A percentile compares a stretch with the other conserved stretches of the same genome.
phyloP scores from a whole-genome alignment of 2,797 vertebrate species.

The Alectoris magna region DNA sequence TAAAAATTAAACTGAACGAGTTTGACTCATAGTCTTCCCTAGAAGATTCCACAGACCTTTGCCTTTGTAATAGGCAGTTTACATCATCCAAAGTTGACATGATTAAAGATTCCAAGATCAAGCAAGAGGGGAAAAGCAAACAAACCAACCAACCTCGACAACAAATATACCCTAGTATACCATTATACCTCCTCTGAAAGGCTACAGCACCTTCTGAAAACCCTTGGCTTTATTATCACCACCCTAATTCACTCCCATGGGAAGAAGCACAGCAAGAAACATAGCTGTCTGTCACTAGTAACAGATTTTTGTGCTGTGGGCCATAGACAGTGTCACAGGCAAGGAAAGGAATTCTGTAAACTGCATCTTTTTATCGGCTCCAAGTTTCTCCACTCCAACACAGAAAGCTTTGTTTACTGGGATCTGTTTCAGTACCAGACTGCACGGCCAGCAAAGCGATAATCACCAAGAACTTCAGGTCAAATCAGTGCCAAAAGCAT shows the following conservation, averaged over 20 bases:
- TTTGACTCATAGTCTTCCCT: neutral
- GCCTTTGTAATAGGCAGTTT: neutral
- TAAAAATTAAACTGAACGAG: neutral
- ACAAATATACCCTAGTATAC: neutral
- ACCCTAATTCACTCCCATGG: neutral
- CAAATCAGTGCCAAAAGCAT: neutral
- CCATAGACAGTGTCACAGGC: neutral
- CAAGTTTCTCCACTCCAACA: neutral
- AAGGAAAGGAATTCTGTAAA: neutral
- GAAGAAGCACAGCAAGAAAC: neutral
- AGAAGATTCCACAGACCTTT: neutral
- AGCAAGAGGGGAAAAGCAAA: rapidly evolving
- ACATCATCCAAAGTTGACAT: neutral
- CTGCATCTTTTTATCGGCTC: neutral
- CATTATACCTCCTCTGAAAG: neutral
- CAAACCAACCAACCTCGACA: neutral
- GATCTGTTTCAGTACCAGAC: neutral
- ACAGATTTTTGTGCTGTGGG: neutral
- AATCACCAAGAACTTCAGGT: neutral
- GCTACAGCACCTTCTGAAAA: neutral
- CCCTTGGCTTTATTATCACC: neutral
- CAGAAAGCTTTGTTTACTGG: neutral
- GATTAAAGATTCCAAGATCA: neutral
- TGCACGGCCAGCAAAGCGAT: neutral
- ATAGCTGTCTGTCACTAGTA: neutral